phyloP scores from a whole-genome alignment of 2,113 vertebrate species.

The Equus przewalskii region DNA sequence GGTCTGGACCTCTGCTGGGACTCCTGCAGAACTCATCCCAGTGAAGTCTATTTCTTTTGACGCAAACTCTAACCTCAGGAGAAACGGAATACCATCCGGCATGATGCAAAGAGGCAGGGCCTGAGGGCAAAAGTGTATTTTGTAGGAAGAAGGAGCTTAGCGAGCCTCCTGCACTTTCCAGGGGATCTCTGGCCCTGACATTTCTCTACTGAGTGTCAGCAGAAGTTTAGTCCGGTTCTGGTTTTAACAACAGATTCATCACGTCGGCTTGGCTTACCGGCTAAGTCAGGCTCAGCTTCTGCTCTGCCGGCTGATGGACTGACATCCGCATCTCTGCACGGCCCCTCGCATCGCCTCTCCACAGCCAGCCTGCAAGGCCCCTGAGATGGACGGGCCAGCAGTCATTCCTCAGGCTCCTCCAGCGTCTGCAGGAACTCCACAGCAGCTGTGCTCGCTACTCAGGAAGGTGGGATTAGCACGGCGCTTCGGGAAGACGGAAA shows the following conservation, averaged over 20 bases:
- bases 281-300: slow-evolving; percentile 43
- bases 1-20: neutral
- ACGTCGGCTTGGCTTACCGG: slow-evolving; percentile 9
- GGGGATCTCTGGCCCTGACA: slow-evolving; percentile 34
- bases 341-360: neutral
- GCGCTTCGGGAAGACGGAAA: slow-evolving; percentile 29
- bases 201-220: slow-evolving; percentile 12
- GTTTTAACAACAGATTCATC: slow-evolving; percentile 53
- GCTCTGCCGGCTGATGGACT: neutral
- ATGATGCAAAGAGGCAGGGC: slow-evolving; percentile 66
- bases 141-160: slow-evolving; percentile 19
- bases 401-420: slow-evolving; percentile 44
- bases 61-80: slow-evolving; percentile 71
- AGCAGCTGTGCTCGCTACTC: neutral
- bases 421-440: neutral
- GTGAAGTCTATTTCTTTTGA: slow-evolving; percentile 69
- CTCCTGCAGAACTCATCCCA: slow-evolving; percentile 49
- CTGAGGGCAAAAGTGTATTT: slow-evolving; percentile 63
- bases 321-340: neutral
- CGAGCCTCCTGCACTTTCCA: slow-evolving; percentile 29
- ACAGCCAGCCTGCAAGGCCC: slow-evolving; percentile 13
- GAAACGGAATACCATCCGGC: slow-evolving; percentile 64
- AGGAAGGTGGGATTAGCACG: slow-evolving; percentile 53
- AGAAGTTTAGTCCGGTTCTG: slow-evolving; percentile 3
- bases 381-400: neutral